A percentile compares a stretch with the other conserved stretches of the same genome.
These are phyloP conservation scores for Sphecodes monilicornis DNA, from an alignment of 2,888 invertebrate species.

Conservation along the genomic window DNA sequence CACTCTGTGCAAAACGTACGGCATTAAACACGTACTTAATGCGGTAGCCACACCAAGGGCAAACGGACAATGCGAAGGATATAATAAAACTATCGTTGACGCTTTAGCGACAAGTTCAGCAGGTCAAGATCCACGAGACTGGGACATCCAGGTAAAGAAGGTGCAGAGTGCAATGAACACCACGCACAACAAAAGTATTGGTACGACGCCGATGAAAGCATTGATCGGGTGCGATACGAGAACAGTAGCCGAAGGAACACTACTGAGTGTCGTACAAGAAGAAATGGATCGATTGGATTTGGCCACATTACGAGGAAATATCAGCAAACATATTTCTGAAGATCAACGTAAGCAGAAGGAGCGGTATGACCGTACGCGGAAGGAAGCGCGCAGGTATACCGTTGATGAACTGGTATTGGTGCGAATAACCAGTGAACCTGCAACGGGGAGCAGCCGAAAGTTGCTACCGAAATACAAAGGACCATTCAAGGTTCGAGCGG, in stretches of 20 bases:
- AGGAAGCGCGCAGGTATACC: background rate
- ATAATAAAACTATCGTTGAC: background rate
- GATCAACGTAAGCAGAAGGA: background rate
- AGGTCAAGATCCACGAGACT: background rate
- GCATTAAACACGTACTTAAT: background rate
- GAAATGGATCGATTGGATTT: constrained; percentile 2
- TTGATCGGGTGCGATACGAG: background rate
- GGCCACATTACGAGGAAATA: background rate
- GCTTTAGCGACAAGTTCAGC: background rate
- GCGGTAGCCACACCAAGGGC: background rate
- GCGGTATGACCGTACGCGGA: background rate
- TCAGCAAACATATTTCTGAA: background rate
- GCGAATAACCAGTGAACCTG: too few relatives aligned
- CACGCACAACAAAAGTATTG: background rate
- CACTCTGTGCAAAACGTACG: background rate
- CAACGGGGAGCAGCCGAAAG: background rate
- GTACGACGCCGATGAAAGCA: background rate
- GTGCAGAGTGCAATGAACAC: background rate
- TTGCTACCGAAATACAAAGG: background rate
- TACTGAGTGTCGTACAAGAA: background rate
- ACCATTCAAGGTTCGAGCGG: background rate
- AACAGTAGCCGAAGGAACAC: background rate
- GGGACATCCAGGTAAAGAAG: background rate
- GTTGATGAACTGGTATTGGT: too few relatives aligned
- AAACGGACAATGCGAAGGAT: background rate